Evolutionary conservation across 37 sponge, comb jelly and placozoan species (phyloP), one percentile per base, ranked within the genome.

Genomic region (Chondrilla cf. caribensis): DNA sequence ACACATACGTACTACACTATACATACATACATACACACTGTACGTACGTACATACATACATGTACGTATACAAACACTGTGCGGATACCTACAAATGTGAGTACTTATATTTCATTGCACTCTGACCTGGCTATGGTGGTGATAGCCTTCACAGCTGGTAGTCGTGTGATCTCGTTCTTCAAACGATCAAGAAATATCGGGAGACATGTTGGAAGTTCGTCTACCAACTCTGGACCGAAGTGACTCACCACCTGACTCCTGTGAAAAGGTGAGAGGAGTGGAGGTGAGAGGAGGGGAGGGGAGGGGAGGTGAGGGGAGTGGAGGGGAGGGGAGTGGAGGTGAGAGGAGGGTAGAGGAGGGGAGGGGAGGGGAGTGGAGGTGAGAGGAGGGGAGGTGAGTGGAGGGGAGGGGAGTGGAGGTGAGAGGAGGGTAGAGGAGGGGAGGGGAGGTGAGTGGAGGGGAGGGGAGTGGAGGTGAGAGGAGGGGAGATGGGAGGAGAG

Each of bases 181-280:
- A 98, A 87, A 47, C 99, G 66, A 60, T 91, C 94, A 58, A 98
- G 86, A 76, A 96, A 96, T 47, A 98, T 91, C 28, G 96, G 94
- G 58, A 94, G 84, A 44, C 97, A 96, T 36, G 67, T 84, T 15
- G 84, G 33, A 47, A 98, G 88, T 55, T 98, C 65, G 0, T 65
- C 32, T 32, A 38, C 17, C 15, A 98, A 87, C 3, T 81, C 31
- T 68, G 96, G 92, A 0, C 97, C 99, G 35, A 98, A 59, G 58
- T 79, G 79, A 19, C 89, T 84, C 47, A 98, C 33, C 14, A 98
- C 70, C 81, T 95, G 96, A 26, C 97, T 94, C 91, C 90, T 94
- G 55, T 41, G 38, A 21, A 15, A 79, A 8, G 24, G 6, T 14
- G 51, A 11, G 51, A 11, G 6, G 51, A 47, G 9, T 14, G 9